phyloP scores from a whole-genome alignment of 2,797 vertebrate genomes.

The Limosa lapponica region DNA sequence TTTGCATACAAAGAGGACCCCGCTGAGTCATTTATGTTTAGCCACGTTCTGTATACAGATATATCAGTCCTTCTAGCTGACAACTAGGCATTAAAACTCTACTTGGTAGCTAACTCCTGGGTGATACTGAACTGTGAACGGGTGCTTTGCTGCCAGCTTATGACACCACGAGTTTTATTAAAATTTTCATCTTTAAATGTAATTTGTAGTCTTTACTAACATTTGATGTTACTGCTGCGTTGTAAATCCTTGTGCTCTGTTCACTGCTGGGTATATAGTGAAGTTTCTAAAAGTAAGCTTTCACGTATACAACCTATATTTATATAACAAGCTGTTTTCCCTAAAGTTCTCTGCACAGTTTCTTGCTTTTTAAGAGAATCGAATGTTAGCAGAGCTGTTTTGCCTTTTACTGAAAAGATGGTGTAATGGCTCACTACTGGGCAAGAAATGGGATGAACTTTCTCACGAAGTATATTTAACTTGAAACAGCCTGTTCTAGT shows the following conservation, averaged over 20 bases:
- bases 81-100: neutral
- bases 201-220: neutral
- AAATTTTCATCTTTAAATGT: neutral
- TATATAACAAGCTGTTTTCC: neutral
- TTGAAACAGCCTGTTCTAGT: conserved; percentile 16
- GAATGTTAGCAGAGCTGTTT: neutral
- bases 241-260: neutral
- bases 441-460: neutral
- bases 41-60: neutral
- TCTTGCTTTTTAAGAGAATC: neutral
- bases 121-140: neutral
- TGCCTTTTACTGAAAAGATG: neutral
- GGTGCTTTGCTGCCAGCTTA: neutral
- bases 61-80: neutral
- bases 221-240: neutral
- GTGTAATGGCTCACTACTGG: neutral
- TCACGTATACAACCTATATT: neutral
- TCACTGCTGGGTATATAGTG: neutral
- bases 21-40: neutral
- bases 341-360: neutral
- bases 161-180: neutral
- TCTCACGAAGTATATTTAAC: neutral
- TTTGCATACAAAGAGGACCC: neutral
- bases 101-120: neutral
- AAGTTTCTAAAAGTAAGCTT: neutral